Evolutionary conservation across 2,888 invertebrate genomes (phyloP), one percentile per base, ranked within the genome.

Genomic region (Leistus spinibarbis): DNA sequence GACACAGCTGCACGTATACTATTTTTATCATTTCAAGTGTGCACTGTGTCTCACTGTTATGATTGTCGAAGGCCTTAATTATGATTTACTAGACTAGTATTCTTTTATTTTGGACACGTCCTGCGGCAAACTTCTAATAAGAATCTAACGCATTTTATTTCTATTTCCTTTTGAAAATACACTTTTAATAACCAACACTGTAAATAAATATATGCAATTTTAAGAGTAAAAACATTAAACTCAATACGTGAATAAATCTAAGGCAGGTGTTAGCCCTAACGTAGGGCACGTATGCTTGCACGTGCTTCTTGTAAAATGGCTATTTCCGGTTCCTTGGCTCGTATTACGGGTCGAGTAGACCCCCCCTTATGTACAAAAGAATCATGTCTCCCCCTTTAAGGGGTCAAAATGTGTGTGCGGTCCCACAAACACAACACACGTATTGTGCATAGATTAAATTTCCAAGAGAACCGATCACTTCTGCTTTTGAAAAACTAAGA

Each of bases 261-360:
- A 24, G 4, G 57, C 57, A 57, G 16, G 19, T 57, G 19, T 57
- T 57, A 19, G 4, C 9, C 27, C 27, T 20, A n/a, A n/a, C n/a
- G n/a, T 54, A 68, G 22, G 54, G 22, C 60, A 70, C 62, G 57
- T 69, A 57, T 69, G 56, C 20, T 76, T 80, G 80, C 82, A 81
- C 81, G 82, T 81, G 81, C 81, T 79, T 77, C n/a, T 3, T 64
- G 76, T 63, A 70, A 81, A 82, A 81, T 79, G 80, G 78, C 79
- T 81, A 79, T 80, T 81, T 82, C 82, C 82, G 81, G 81, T 77
- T 77, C 77, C 75, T 13, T 54, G 76, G 78, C 80, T 82, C 79
- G 76, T 23, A 66, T 77, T 77, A 75, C 77, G 53, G 69, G 23
- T 40, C 13, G 40, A 27, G 54, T 63, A 53, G 70, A 63, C 53